Evolutionary conservation across 2,113 vertebrate genomes (phyloP).

Genomic region (Melanotaenia duboulayi): DNA sequence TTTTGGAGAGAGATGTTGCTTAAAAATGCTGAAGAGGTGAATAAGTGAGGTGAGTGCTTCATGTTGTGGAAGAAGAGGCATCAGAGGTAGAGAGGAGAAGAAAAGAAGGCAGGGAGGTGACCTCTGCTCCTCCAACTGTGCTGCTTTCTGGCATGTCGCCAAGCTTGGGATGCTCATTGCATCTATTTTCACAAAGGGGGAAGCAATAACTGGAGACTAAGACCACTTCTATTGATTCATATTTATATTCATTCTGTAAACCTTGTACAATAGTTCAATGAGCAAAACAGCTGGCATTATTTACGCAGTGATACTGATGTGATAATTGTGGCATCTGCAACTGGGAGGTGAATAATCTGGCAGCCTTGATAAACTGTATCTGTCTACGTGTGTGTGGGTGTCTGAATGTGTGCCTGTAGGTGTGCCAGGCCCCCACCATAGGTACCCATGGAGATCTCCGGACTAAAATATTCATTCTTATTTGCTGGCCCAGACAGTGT

Average conservation of each 20-base stretch:
- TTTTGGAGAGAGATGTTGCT: constrained; percentile 21
- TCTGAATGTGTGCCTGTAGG: constrained; percentile 56
- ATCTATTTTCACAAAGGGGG: constrained; percentile 40
- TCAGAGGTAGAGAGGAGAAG: constrained; percentile 11
- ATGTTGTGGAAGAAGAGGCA: constrained; percentile 4
- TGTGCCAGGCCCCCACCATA: constrained; percentile 79
- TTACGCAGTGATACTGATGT: constrained; percentile 67
- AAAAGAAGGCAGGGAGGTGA: constrained; percentile 45
- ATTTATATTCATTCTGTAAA: constrained; percentile 50
- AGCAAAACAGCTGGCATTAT: constrained; percentile 68
- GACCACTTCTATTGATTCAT: constrained; percentile 44
- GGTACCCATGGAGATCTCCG: constrained; percentile 74
- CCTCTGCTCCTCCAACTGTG: constrained; percentile 58
- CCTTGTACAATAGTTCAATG: constrained; percentile 54
- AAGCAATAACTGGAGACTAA: not conserved
- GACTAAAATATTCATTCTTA: constrained; percentile 82
- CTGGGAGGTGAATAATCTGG: constrained; percentile 72
- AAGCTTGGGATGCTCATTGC: constrained; percentile 27
- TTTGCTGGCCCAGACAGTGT: constrained; percentile 75
- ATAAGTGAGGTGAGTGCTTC: constrained; percentile 21
- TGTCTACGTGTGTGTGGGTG: constrained; percentile 32
- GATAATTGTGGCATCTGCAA: constrained; percentile 75
- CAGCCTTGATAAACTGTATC: constrained; percentile 52
- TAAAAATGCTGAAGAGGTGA: constrained; percentile 29
- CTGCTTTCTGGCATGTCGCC: constrained; percentile 50